Conservation (phyloP, 2,113 vertebrate species). For the Empidonax alnorum region DNA sequence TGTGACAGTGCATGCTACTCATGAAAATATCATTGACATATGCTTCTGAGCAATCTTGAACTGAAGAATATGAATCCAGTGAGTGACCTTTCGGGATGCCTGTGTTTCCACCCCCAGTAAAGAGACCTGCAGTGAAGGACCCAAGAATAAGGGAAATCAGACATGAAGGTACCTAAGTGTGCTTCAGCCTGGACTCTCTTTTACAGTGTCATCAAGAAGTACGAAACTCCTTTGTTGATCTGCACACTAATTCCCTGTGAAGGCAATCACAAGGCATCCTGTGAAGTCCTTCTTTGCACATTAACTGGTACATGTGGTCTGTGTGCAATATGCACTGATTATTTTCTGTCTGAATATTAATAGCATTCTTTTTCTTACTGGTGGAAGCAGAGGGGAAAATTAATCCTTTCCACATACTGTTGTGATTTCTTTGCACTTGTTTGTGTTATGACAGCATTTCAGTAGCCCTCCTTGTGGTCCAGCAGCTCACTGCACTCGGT, state of each 20-base stretch:
- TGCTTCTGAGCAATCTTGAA: neutral
- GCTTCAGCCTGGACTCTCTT: neutral
- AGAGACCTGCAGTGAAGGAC: neutral
- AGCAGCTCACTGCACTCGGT: accelerated
- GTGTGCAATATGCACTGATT: neutral
- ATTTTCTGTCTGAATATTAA: neutral
- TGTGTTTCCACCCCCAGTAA: neutral
- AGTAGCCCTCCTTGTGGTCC: neutral
- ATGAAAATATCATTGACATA: neutral
- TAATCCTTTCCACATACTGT: neutral
- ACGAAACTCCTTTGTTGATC: neutral
- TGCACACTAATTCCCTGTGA: neutral
- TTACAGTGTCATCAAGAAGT: neutral
- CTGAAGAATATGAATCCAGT: neutral
- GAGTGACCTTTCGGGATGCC: neutral
- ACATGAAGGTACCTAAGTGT: neutral
- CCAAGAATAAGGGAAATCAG: neutral
- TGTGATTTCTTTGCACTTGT: neutral
- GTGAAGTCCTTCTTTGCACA: neutral
- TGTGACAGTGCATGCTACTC: neutral
- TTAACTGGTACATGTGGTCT: neutral
- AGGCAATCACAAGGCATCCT: neutral
- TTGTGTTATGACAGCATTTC: neutral
- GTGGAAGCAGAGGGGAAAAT: neutral
- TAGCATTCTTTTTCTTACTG: neutral